Evolutionary conservation across 1,140 invertebrate species (phyloP), one percentile per base, ranked within the genome.

Genomic region (Hylyphantes graminicola): DNA sequence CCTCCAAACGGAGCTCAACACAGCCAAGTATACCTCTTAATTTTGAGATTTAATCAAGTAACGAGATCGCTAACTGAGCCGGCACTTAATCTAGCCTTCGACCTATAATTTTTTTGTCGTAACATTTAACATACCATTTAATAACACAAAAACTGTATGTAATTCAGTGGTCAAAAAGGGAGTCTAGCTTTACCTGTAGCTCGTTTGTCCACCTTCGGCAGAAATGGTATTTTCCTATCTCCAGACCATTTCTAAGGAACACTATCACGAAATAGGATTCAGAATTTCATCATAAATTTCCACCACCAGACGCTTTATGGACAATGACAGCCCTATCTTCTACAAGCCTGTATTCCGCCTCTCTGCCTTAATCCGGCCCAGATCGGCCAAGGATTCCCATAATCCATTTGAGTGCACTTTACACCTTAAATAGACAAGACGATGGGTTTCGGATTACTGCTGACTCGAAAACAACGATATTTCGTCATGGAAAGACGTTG

Each of bases 321-420:
- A 73, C 70, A 83, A 57, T 83, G 80, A 83, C 80, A 83, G 80
- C 80, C 17, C 68, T 83, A 54, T 75, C 80, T 64, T 67, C 80
- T 48, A 73, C 80, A 73, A 74, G 80, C n/a, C 61, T 53, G 48
- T 57, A 54, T 51, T 68, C 65, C 13, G 9, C 57, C 21, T 74
- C 51, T 21, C 70, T 35, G 53, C 72, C 80, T 75, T 83, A 83
- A 83, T 83, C 80, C 75, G 70, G 61, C 50, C 13, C 72, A 57
- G 72, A 83, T 83, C 80, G 80, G 55, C 72, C 48, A n/a, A n/a
- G 61, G 57, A 83, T 63, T 48, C 65, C 68, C 48, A 35, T 48
- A 81, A 81, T 83, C 80, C 80, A 83, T 83, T 83, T 83, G 80
- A 75, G 72, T 67, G 80, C 80, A 83, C 72, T 83, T 83, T 83